Evolutionary conservation across 35 echinoderm and acorn worm genomes (phyloP).

Genomic region (Amphiura filiformis): DNA sequence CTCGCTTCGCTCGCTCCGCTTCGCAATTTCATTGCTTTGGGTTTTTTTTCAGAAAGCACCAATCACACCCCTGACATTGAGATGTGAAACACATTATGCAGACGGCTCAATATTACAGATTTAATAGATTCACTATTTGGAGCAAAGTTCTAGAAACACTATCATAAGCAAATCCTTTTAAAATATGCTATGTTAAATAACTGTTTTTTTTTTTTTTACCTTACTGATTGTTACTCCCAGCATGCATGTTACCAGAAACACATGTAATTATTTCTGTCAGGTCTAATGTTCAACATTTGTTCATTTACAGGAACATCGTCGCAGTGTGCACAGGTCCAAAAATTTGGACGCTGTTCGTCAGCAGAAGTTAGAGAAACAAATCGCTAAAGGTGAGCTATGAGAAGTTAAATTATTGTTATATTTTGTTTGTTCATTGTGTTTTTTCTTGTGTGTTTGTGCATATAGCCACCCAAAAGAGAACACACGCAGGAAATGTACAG

Average conservation of each 20-base stretch:
- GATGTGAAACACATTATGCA: too few relatives aligned
- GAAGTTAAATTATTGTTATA: not conserved
- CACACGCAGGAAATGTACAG: not conserved
- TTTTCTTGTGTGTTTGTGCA: not conserved
- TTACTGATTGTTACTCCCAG: not conserved
- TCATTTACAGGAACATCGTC: conserved; percentile 36
- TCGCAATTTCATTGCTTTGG: too few relatives aligned
- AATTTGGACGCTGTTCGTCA: conserved; percentile 47
- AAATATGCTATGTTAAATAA: not conserved
- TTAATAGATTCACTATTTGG: too few relatives aligned
- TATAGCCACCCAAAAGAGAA: too few relatives aligned
- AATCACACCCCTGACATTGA: too few relatives aligned
- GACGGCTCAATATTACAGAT: too few relatives aligned
- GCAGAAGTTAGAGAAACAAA: conserved; percentile 17
- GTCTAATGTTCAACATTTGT: not conserved
- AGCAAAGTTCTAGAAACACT: too few relatives aligned
- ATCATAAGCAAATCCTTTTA: not conserved
- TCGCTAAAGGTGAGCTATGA: conserved; percentile 39
- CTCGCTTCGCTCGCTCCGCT: too few relatives aligned
- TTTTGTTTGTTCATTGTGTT: not conserved
- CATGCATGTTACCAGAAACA: not conserved
- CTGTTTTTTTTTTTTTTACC: not conserved
- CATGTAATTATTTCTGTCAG: not conserved
- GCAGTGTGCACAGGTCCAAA: conserved; percentile 40
- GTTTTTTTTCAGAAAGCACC: too few relatives aligned